Percentiles rank a stretch among this genome's conserved stretches.
Evolutionary conservation across 2,113 vertebrate species (phyloP).

Genomic region (Lamprologus sp.): DNA sequence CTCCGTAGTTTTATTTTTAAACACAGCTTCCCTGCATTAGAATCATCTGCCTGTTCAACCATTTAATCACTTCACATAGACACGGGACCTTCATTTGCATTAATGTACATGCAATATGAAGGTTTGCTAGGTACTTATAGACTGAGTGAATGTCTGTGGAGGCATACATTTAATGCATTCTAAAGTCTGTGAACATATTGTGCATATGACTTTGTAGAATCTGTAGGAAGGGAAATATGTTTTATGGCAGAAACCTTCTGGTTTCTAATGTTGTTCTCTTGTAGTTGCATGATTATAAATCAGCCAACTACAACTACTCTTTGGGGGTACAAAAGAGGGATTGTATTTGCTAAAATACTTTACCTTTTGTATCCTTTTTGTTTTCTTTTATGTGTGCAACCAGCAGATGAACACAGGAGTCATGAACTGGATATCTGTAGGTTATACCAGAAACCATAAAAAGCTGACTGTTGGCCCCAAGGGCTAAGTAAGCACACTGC

Average conservation of each 20-base stretch:
- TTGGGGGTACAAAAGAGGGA: fast-evolving
- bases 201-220: neutral
- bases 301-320: neutral
- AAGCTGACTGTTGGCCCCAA: neutral
- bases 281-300: neutral
- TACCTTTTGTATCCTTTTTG: neutral
- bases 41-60: neutral
- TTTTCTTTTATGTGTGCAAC: neutral
- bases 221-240: neutral
- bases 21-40: neutral
- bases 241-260: neutral
- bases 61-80: neutral
- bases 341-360: neutral
- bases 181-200: neutral
- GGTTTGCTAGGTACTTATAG: neutral
- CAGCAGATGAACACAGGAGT: neutral
- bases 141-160: neutral
- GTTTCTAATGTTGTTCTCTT: neutral
- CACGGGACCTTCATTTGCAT: neutral
- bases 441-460: neutral
- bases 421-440: neutral
- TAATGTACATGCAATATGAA: neutral
- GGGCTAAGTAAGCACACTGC: neutral
- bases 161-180: neutral
- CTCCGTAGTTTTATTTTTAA: slow-evolving; percentile 23